Conservation (phyloP, 2,797 vertebrate species). For the Hapalemur alaotrensis region DNA sequence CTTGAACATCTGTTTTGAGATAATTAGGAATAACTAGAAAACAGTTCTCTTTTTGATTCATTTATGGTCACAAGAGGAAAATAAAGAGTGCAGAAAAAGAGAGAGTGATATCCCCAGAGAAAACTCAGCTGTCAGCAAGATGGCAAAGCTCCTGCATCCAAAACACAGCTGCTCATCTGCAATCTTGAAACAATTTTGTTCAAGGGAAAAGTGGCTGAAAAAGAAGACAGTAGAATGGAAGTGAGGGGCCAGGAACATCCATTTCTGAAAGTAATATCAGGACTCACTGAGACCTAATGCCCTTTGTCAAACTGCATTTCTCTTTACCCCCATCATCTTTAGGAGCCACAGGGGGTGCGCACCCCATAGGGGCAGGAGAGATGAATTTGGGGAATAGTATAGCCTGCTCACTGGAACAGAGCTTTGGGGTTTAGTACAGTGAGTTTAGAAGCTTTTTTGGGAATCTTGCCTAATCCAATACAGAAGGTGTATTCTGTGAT, state of each 20-base stretch:
- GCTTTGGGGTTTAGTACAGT: neutral
- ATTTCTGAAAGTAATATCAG: neutral
- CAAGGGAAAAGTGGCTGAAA: neutral
- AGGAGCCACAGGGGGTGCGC: neutral
- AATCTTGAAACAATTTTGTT: neutral
- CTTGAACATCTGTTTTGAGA: neutral
- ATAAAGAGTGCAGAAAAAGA: neutral
- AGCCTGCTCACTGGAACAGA: neutral
- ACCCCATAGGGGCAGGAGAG: neutral
- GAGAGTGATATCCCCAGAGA: conserved; percentile 15
- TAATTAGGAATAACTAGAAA: neutral
- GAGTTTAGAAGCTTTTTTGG: neutral
- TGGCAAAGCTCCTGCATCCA: neutral
- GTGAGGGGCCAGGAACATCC: neutral
- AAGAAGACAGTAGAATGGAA: neutral
- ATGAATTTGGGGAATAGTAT: neutral
- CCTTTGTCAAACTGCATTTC: neutral
- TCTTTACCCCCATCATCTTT: neutral
- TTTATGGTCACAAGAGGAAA: neutral
- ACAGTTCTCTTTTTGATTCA: neutral
- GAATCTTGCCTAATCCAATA: neutral
- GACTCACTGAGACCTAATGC: neutral
- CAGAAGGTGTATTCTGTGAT: neutral
- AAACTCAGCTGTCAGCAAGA: conserved; percentile 42
- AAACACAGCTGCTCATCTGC: conserved; percentile 20